Percentiles rank a stretch among this genome's conserved stretches.
These are phyloP conservation scores for Rynchops niger DNA, from an alignment of 2,113 vertebrate species.

Conservation along the genomic window DNA sequence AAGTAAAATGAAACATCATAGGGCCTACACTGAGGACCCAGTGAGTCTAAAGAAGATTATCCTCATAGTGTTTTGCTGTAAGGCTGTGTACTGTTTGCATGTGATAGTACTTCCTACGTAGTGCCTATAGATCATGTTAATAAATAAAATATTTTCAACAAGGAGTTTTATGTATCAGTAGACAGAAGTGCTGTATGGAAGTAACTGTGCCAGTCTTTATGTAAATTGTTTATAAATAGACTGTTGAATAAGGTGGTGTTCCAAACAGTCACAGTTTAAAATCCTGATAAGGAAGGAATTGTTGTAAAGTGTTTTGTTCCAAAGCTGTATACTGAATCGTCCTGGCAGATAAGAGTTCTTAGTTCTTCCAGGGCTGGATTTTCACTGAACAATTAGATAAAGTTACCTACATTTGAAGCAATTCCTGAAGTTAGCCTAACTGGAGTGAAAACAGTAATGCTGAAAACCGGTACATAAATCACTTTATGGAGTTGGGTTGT, in stretches of 20 bases:
- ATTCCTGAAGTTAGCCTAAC: not conserved
- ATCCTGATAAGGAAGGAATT: constrained; percentile 32
- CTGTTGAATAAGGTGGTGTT: not conserved
- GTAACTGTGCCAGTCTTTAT: not conserved
- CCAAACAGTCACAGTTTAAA: not conserved
- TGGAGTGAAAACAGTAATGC: not conserved
- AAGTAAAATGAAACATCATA: not conserved
- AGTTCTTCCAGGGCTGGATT: not conserved
- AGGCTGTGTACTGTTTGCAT: not conserved
- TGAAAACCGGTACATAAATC: not conserved
- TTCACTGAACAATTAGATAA: not conserved
- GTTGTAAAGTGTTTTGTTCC: not conserved
- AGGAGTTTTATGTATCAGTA: not conserved
- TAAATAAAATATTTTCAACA: not conserved
- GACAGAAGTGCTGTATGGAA: not conserved
- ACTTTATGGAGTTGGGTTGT: not conserved
- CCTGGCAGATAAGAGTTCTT: not conserved
- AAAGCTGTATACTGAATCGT: not conserved
- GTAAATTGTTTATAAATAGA: constrained; percentile 7
- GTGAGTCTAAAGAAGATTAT: not conserved
- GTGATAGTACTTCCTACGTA: not conserved
- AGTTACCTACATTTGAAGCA: not conserved
- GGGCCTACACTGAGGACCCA: not conserved
- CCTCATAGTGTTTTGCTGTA: not conserved
- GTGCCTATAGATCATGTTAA: not conserved